Conservation (phyloP, 2,113 vertebrate genomes). For the Notothenia coriiceps region DNA sequence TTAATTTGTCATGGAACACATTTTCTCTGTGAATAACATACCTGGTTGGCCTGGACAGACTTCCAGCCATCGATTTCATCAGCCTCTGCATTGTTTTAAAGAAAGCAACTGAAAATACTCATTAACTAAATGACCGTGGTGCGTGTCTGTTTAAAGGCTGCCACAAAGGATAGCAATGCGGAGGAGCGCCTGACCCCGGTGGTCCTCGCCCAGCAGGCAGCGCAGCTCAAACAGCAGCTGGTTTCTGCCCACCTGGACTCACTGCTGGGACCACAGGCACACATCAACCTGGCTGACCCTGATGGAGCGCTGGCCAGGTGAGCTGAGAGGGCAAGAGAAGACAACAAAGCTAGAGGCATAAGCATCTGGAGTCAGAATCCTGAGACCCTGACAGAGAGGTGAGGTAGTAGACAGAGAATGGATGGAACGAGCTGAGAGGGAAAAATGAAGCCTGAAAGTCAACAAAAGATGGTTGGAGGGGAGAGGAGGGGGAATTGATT, state of each 20-base stretch:
- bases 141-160: constrained; percentile 72
- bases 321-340: constrained; percentile 50
- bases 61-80: neutral
- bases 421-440: neutral
- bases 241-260: constrained; percentile 93
- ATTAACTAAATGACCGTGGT: neutral
- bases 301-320: constrained; percentile 95
- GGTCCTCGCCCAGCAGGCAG: constrained; percentile 91
- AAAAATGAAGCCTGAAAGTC: neutral
- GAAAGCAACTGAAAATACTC: neutral
- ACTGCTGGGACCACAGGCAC: constrained; percentile 90
- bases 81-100: neutral
- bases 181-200: constrained; percentile 94
- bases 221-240: constrained; percentile 92
- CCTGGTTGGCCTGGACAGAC: neutral
- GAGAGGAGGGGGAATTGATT: neutral
- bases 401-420: constrained; percentile 76
- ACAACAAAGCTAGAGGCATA: neutral
- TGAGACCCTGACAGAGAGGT: constrained; percentile 84
- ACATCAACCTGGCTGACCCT: constrained; percentile 93
- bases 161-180: constrained; percentile 86
- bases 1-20: neutral
- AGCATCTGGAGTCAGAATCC: constrained; percentile 61
- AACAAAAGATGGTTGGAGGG: neutral
- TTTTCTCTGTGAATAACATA: neutral